Evolutionary conservation across 2,888 invertebrate species (phyloP).

Genomic region (Torymus texanus): DNA sequence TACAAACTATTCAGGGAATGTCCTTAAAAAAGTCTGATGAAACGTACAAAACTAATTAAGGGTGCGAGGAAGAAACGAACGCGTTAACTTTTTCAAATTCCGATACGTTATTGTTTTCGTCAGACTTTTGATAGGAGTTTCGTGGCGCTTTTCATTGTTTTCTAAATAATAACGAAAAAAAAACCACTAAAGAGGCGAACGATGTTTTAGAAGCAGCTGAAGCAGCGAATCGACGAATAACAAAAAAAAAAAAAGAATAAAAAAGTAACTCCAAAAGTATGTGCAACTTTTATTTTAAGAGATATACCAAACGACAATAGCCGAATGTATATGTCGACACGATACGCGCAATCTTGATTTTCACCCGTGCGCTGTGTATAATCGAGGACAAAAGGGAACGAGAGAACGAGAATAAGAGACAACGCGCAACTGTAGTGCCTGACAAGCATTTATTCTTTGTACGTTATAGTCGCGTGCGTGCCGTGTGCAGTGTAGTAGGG

Average conservation of each 20-base stretch:
- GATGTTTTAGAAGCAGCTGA: slow-evolving; percentile 23
- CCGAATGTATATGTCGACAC: slow-evolving; percentile 34
- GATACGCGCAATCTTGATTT: slow-evolving; percentile 48
- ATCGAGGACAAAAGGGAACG: slow-evolving; percentile 2
- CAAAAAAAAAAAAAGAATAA: no score
- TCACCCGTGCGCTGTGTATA: neutral
- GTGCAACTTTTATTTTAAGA: slow-evolving; percentile 27
- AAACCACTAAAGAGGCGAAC: neutral
- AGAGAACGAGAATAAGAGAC: neutral
- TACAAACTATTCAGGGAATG: slow-evolving; percentile 28
- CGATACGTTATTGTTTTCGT: slow-evolving; percentile 20
- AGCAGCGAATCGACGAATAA: neutral
- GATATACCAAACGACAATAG: slow-evolving; percentile 18
- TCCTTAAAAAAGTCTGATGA: slow-evolving; percentile 50
- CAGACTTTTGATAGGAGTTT: slow-evolving; percentile 44
- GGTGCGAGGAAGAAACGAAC: no score
- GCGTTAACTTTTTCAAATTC: slow-evolving; percentile 32
- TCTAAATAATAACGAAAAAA: slow-evolving; percentile 11
- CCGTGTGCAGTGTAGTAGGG: neutral
- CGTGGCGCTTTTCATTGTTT: slow-evolving; percentile 44
- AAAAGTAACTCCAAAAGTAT: neutral
- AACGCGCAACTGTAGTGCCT: slow-evolving; percentile 53
- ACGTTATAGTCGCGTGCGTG: slow-evolving; percentile 33
- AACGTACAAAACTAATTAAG: slow-evolving; percentile 36
- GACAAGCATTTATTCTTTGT: slow-evolving; percentile 50